phyloP scores from a whole-genome alignment of 1,140 invertebrate genomes.

The Zaprionus ornatus region DNA sequence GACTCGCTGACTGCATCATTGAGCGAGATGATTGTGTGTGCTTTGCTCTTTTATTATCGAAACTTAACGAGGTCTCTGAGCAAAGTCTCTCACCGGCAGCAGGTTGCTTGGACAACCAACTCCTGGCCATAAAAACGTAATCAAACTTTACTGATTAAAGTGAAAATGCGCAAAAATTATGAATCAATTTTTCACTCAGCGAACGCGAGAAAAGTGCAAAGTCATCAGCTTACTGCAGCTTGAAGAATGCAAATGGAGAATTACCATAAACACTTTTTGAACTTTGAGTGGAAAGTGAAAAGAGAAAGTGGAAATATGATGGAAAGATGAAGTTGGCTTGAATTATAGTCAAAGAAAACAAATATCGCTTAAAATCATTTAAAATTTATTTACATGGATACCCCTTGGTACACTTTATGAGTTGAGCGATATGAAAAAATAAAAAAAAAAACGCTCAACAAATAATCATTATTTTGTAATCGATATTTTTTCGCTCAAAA shows the following conservation, averaged over 20 bases:
- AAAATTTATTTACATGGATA: no score
- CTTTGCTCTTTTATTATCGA: conserved; percentile 20
- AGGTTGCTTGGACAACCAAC: no score
- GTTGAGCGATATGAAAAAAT: no score
- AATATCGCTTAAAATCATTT: no score
- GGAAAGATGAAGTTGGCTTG: no score
- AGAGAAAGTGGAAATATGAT: not conserved
- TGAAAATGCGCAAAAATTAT: conserved; percentile 67
- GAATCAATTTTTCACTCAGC: conserved; percentile 62
- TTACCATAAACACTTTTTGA: not conserved
- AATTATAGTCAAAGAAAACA: no score
- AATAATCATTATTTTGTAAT: no score
- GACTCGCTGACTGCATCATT: not conserved
- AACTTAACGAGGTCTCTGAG: not conserved
- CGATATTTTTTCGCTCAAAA: no score
- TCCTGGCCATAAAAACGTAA: conserved; percentile 37
- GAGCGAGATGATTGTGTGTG: conserved; percentile 1
- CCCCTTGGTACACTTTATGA: no score
- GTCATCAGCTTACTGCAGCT: conserved; percentile 49
- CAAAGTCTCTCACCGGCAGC: not conserved
- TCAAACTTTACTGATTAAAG: conserved; percentile 67
- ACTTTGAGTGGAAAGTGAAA: not conserved
- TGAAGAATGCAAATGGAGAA: conserved; percentile 1
- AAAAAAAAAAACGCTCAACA: no score
- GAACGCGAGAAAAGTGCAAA: conserved; percentile 43